Evolutionary conservation across 2,797 vertebrate genomes (phyloP).

Genomic region (Chaenodraco wilsoni): DNA sequence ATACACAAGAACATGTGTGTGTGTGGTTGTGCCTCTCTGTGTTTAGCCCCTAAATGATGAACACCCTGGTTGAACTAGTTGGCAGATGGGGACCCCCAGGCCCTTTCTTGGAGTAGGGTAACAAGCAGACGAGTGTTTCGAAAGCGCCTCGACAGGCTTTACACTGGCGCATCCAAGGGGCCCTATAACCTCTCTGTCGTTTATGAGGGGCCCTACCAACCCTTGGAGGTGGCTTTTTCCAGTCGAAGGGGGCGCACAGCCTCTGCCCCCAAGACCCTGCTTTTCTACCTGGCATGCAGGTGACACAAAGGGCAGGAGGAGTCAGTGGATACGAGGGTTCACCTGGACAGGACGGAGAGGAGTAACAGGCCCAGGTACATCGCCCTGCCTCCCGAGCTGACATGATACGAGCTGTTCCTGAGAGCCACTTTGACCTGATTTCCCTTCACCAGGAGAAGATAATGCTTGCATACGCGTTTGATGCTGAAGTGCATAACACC

Average conservation of each 20-base stretch:
- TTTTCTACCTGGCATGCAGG: conserved; percentile 74
- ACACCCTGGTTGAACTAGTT: conserved; percentile 72
- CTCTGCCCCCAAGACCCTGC: conserved; percentile 68
- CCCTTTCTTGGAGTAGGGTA: conserved; percentile 63
- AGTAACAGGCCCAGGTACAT: conserved; percentile 68
- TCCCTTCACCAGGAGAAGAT: conserved; percentile 60
- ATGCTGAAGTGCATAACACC: conserved; percentile 68
- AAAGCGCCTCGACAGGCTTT: conserved; percentile 66
- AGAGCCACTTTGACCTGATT: conserved; percentile 77
- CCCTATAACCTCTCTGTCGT: conserved; percentile 80
- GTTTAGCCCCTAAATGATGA: conserved; percentile 78
- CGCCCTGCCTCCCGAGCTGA: conserved; percentile 64
- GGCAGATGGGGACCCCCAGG: conserved; percentile 80
- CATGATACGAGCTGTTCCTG: conserved; percentile 72
- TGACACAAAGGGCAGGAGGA: conserved; percentile 75
- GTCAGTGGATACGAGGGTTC: conserved; percentile 66
- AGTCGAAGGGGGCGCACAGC: conserved; percentile 44
- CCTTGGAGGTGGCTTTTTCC: conserved; percentile 63
- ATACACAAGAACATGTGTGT: conserved; percentile 15
- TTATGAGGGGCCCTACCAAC: conserved; percentile 68
- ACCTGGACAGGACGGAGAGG: conserved; percentile 67
- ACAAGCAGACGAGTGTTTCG: conserved; percentile 74
- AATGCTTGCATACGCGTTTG: conserved; percentile 62
- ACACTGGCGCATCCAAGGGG: conserved; percentile 49
- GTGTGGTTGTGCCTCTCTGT: conserved; percentile 42